Base-by-base conservation (phyloP, 2,888 invertebrate genomes). In the Crocallis elinguaria region DNA sequence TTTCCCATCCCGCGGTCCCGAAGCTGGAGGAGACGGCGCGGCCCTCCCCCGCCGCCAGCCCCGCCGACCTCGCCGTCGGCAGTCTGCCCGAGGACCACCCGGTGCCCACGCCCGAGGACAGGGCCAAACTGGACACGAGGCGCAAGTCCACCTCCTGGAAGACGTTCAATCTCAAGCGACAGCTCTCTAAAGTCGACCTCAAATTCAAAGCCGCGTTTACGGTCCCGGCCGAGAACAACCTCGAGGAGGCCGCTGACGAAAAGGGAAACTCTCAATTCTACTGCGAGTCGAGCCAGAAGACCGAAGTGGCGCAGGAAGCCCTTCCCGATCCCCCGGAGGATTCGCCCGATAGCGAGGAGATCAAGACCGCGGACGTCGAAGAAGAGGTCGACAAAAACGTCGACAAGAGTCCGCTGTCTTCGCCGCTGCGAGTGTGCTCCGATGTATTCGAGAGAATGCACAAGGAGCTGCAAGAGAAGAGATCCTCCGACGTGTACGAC, bases 111-210 rank as follows among this genome's bases (percentile, higher is more conserved):
- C 63, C 46, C 68, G 43, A 68, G 69, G 52, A 64, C 55, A 58
- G 33, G 43, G 86, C 73, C 58, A 85, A 81, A 66, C 86, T 86
- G 57, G 93, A 93, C 72, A 69, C 82, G 29, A 84, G 94, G 57
- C 92, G 95, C 66, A 94, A 94, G 70, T 94, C 95, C 23, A 93
- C 94, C 62, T 84, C 93, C 51, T 96, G 96, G 95, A 96, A 95
- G 84, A 93, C 94, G 56, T 96, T 96, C 89, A 95, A 94, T 82
- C 91, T 96, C 55, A 96, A 96, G 84, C 94, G 96, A 68, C 96
- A 96, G 85, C 92, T 96, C 68, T 96, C 95, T 59, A 95, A 93
- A 85, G 96, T 96, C 65, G 95, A 96, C 78, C 89, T 95, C 71
- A 95, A 95, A 81, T 86, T 95, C 57, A 95, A 95, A 79, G 94